Evolutionary conservation across 2,888 invertebrate genomes (phyloP).

Genomic region (Rutpela maculata): DNA sequence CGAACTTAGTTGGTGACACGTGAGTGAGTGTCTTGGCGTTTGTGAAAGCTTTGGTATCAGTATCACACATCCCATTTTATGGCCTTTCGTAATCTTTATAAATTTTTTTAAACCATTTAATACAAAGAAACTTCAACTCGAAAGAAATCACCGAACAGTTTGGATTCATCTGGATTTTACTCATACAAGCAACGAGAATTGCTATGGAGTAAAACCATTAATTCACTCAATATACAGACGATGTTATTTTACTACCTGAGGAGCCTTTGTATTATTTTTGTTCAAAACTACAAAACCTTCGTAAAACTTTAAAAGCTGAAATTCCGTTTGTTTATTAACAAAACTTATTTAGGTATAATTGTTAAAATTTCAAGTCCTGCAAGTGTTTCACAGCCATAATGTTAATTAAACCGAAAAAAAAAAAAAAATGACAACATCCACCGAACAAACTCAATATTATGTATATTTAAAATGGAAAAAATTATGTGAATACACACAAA

Average conservation of each 20-base stretch:
- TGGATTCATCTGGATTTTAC: too few species aligned
- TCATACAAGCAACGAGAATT: too few species aligned
- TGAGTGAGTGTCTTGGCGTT: too few species aligned
- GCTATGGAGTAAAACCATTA: too few species aligned
- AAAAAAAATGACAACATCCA: slow-evolving; percentile 10
- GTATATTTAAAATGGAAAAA: neutral
- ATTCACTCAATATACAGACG: too few species aligned
- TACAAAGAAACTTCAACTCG: too few species aligned
- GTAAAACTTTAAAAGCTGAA: neutral
- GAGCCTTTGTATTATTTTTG: neutral
- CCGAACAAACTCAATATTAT: neutral
- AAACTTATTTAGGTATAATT: neutral
- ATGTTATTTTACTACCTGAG: neutral
- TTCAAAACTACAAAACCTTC: neutral
- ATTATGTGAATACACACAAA: slow-evolving; percentile 43
- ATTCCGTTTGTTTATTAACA: neutral
- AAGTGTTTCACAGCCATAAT: slow-evolving; percentile 50
- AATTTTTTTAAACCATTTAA: too few species aligned
- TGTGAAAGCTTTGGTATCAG: too few species aligned
- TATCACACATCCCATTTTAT: too few species aligned
- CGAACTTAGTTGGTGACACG: too few species aligned
- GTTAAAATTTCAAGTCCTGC: slow-evolving; percentile 40
- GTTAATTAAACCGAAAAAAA: slow-evolving; percentile 37
- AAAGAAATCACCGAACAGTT: too few species aligned
- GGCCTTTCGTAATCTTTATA: too few species aligned